Evolutionary conservation across 2,797 vertebrate genomes (phyloP).

Genomic region (Brotula barbata): DNA sequence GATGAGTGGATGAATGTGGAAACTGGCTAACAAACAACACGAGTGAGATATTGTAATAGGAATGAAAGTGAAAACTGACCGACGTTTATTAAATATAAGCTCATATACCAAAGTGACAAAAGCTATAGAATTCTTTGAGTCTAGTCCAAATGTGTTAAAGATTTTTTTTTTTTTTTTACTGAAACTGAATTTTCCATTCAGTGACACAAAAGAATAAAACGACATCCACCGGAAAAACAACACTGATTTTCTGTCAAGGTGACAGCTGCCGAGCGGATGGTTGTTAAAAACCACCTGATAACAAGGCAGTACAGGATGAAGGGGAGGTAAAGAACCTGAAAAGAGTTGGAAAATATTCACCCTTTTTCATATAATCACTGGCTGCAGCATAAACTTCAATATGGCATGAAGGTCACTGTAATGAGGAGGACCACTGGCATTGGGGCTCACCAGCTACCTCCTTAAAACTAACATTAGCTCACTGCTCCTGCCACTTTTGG

Average conservation of each 20-base stretch:
- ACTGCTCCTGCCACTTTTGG: constrained; percentile 62
- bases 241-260: constrained; percentile 29
- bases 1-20: too few relatives aligned
- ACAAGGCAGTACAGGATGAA: constrained; percentile 40
- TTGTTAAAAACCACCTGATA: constrained; percentile 34
- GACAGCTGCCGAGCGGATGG: constrained; percentile 27
- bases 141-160: too few relatives aligned
- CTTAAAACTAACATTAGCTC: constrained; percentile 52
- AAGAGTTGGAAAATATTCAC: constrained; percentile 55
- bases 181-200: too few relatives aligned
- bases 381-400: constrained; percentile 53
- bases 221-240: constrained; percentile 10
- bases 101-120: too few relatives aligned
- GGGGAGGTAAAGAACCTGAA: constrained; percentile 19
- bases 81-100: too few relatives aligned
- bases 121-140: too few relatives aligned
- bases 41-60: too few relatives aligned
- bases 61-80: too few relatives aligned
- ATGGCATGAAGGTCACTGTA: constrained; percentile 70
- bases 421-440: constrained; percentile 67
- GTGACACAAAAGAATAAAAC: constrained; percentile 21
- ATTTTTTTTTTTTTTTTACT: background rate
- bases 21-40: too few relatives aligned
- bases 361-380: constrained; percentile 46
- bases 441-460: constrained; percentile 59